These are phyloP conservation scores for Phaonia tiefii DNA, from an alignment of 2,888 invertebrate genomes.

Conservation along the genomic window DNA sequence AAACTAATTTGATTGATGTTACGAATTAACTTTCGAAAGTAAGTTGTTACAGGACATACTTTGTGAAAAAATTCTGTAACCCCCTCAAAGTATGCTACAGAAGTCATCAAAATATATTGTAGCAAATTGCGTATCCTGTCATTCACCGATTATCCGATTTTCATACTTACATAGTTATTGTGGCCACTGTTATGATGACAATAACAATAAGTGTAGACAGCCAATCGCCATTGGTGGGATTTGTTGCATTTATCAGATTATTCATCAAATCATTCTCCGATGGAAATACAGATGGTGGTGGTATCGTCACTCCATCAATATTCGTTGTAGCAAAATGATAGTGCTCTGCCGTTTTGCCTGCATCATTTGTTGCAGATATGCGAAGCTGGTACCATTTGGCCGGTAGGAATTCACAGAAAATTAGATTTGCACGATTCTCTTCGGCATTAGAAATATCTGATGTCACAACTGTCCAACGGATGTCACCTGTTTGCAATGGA, in stretches of 20 bases:
- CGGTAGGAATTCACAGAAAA: conserved; percentile 82
- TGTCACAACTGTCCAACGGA: conserved; percentile 80
- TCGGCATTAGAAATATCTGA: conserved; percentile 80
- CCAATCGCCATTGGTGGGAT: conserved; percentile 79
- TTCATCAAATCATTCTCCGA: conserved; percentile 79
- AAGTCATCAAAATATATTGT: too few relatives aligned
- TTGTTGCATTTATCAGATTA: conserved; percentile 78
- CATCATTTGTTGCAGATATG: conserved; percentile 84
- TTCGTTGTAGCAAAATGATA: conserved; percentile 84
- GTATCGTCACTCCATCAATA: conserved; percentile 81
- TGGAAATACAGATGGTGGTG: conserved; percentile 78
- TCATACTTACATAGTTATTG: conserved; percentile 78
- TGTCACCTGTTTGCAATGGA: conserved; percentile 73
- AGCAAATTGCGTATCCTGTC: too few relatives aligned
- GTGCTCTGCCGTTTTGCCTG: conserved; percentile 83
- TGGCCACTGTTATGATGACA: conserved; percentile 77
- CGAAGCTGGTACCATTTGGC: conserved; percentile 84
- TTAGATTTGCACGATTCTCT: conserved; percentile 80
- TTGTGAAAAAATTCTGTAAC: too few relatives aligned
- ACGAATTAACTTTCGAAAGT: too few relatives aligned
- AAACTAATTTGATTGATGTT: too few relatives aligned
- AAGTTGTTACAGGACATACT: too few relatives aligned
- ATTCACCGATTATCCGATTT: too few relatives aligned
- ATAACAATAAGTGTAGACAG: conserved; percentile 78
- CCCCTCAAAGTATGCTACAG: too few relatives aligned